Base-by-base conservation (phyloP, 2,888 invertebrate genomes). In the Drosophila tripunctata region DNA sequence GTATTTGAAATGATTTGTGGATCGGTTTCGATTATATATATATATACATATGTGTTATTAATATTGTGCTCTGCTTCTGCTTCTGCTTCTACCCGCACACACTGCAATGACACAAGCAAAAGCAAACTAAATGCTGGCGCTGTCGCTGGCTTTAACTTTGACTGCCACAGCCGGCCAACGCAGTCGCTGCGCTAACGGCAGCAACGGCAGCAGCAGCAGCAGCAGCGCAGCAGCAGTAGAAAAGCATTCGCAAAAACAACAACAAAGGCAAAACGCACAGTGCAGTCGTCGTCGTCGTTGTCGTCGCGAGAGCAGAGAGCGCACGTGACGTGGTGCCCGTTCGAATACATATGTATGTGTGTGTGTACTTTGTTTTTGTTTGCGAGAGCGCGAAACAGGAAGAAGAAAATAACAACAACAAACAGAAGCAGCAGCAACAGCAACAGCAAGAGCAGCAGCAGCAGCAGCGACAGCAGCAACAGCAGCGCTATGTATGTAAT, bases 31-130 rank as follows among this genome's bases (percentile, higher is more conserved):
- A 33, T 55, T 15, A 21, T 27, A 43, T 51, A 38, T 58, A n/a
- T n/a, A n/a, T n/a, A n/a, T 56, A 57, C 22, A n/a, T 58, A 8
- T 41, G 19, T 27, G n/a, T 14, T 36, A 27, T 22, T 15, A 17
- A 15, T 36, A 36, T 44, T n/a, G n/a, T n/a, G n/a, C n/a, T n/a
- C n/a, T n/a, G n/a, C n/a, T n/a, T 50, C 66, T 73, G 57, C 48
- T 73, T 66, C 44, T 67, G 70, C 61, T 80, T 63, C 81, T 78
- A 80, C 84, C 85, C 79, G 84, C 80, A 77, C 79, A 80, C 72
- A 81, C 84, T 84, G 80, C 83, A 86, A 81, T 85, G 80, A 85
- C 83, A 82, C 76, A 81, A 82, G 85, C 79, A 80, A 81, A 81
- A 81, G 78, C 79, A 80, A 81, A 81, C 77, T 85, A 82, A 81